Evolutionary conservation across 1,140 invertebrate species (phyloP).

Genomic region (Carcinoscorpius rotundicauda): DNA sequence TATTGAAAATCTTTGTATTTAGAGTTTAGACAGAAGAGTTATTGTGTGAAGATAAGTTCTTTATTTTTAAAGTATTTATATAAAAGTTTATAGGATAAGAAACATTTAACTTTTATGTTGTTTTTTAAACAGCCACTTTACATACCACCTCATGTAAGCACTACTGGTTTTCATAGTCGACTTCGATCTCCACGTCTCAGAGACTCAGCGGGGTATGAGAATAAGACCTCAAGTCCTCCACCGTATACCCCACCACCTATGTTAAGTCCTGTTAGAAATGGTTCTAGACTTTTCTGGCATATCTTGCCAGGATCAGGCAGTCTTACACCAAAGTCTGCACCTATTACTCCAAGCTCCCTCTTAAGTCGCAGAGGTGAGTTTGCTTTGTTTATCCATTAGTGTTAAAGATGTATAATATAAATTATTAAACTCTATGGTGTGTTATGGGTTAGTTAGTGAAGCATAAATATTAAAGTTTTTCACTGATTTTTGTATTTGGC

Average conservation of each 20-base stretch:
- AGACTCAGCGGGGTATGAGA: slow-evolving; percentile 25
- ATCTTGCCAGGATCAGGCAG: slow-evolving; percentile 29
- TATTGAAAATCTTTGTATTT: no score
- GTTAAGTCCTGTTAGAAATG: slow-evolving; percentile 71
- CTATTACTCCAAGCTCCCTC: slow-evolving; percentile 23
- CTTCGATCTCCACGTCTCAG: slow-evolving; percentile 42
- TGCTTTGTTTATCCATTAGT: no score
- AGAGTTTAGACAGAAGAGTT: no score
- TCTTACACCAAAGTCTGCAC: slow-evolving; percentile 25
- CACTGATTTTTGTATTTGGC: no score
- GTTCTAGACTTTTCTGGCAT: slow-evolving; percentile 66
- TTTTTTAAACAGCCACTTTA: slow-evolving; percentile 43
- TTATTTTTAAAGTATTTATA: no score
- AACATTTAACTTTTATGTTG: background rate
- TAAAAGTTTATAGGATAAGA: no score
- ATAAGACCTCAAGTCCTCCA: slow-evolving; percentile 29
- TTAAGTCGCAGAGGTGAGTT: slow-evolving; percentile 16
- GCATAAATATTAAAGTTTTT: no score
- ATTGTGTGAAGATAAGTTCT: no score
- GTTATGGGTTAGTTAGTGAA: no score
- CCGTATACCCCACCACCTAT: slow-evolving; percentile 86
- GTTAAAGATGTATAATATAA: no score
- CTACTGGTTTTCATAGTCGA: slow-evolving; percentile 36
- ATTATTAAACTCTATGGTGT: no score
- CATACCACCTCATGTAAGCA: slow-evolving; percentile 41